Base-by-base conservation (phyloP, 2,888 invertebrate species). In the Pediacus dermestoides region DNA sequence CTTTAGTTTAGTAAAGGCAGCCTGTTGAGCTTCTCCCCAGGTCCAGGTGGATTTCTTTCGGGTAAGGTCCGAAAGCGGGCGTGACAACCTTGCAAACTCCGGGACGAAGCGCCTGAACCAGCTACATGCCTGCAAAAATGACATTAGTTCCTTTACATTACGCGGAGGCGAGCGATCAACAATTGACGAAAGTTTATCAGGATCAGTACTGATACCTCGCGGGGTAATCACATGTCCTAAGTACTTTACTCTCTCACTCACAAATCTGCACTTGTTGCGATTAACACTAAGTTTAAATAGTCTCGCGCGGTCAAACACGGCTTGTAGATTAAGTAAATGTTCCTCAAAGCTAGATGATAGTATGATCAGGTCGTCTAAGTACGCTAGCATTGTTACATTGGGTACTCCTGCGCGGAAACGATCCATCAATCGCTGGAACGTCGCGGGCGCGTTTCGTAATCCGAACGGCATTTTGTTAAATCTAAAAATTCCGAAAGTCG, bases 351-450 rank as follows among this genome's bases (percentile, higher is more conserved):
- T 32, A 2, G 34, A 4, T 9, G 52, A 54, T 13, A 53, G n/a
- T 2, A 58, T 16, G 7, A 59, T 54, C 2, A 58, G 22, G 23
- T 61, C 56, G 21, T 58, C 56, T 4, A 58, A 36, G 30, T 58
- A 59, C 1, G 35, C 48, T 1, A 57, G 34, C 2, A 57, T 16
- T 4, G 15, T 33, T 1, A 52, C 26, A 13, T 50, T 42, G 8
- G 16, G 15, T 23, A 60, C 30, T 12, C 46, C 47, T 14, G 35
- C 12, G 16, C 39, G 26, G 23, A 58, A 50, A 4, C 46, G 27
- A 26, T 57, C 53, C n/a, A 55, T 55, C 10, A 50, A 31, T 3
- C 53, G 30, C 28, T 49, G 57, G 30, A 58, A 59, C 2, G 52
- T 55, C 3, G 58, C 45, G 1, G 50, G 48, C 2, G 50, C 49